phyloP scores from a whole-genome alignment of 2,888 invertebrate species.

The Eupithecia exiguata region DNA sequence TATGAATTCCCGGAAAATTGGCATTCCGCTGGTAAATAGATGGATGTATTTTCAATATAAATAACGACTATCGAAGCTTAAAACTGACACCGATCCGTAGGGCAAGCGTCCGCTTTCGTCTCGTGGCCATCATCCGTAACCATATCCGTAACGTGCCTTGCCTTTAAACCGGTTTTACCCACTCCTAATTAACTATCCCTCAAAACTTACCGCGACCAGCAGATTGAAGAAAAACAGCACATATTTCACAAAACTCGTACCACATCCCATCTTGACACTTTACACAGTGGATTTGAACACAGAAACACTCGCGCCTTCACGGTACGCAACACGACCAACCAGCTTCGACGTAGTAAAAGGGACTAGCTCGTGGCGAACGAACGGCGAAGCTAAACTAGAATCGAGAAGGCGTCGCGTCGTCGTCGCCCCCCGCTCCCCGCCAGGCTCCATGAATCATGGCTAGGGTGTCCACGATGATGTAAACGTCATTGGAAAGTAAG shows the following conservation, averaged over 20 bases:
- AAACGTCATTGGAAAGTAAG: slow-evolving; percentile 5
- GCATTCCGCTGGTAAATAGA: neutral
- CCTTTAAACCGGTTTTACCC: slow-evolving; percentile 75
- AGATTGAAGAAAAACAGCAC: slow-evolving; percentile 92
- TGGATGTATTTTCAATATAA: neutral
- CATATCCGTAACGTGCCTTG: slow-evolving; percentile 67
- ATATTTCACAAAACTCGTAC: slow-evolving; percentile 91
- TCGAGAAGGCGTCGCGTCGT: slow-evolving; percentile 73
- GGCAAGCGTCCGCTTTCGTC: slow-evolving; percentile 60
- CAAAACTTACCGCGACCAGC: slow-evolving; percentile 89
- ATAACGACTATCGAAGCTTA: slow-evolving; percentile 13
- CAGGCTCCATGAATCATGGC: slow-evolving; percentile 58
- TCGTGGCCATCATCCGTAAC: slow-evolving; percentile 67
- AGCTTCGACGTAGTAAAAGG: slow-evolving; percentile 59
- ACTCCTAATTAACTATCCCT: slow-evolving; percentile 45
- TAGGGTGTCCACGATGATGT: slow-evolving; percentile 51
- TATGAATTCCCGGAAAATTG: neutral
- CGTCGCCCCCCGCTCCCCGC: slow-evolving; percentile 56
- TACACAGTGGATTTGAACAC: slow-evolving; percentile 45
- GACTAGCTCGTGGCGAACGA: slow-evolving; percentile 56
- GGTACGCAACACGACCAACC: slow-evolving; percentile 49
- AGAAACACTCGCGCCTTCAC: slow-evolving; percentile 75
- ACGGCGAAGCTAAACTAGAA: slow-evolving; percentile 54
- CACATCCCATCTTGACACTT: slow-evolving; percentile 86
- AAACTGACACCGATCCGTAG: slow-evolving; percentile 30